Evolutionary conservation across 2,113 vertebrate species (phyloP), one percentile per base, ranked within the genome.

Genomic region (Synodontis membranacea): DNA sequence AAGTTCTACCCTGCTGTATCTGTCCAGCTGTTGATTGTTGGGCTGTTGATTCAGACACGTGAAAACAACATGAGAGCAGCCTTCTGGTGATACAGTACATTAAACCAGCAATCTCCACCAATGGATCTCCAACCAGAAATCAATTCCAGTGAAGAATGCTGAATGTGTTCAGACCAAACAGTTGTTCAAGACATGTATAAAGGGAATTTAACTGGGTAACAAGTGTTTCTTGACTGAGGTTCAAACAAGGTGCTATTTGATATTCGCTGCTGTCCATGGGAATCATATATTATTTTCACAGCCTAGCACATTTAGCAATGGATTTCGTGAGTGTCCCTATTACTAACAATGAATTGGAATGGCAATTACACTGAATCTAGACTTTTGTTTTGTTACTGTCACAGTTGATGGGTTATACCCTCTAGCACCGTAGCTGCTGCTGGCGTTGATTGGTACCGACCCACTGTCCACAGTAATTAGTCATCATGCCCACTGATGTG

Each of bases 231-330:
- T 37, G 66, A 39, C 19, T 68, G 34, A 54, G 68, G 23, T 34
- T 78, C 58, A 81, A 85, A 39, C 31, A 50, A 34, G 19, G 21
- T 46, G 31, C 9, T 66, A 60, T 85, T 79, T 78, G 52, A 82
- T 84, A 82, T 84, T 68, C 12, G 12, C 39, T 46, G 60, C 72
- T 75, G 37, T 68, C 72, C 34, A 50, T 17, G 39, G 28, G 56
- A 84, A 11, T 79, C 42, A 31, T 42, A 1, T 66, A 23, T 6
- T 37, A 34, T 37, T 37, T 66, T 68, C 17, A 42, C 31, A 74
- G 39, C 15, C 42, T 48, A 48, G 12, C 12, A 48, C 25, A n/a
- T 48, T n/a, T 76, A 15, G 37, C 1, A 19, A 70, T 70, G 66
- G 19, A 10, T 11, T 48, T 50, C 15, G 3, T 25, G 70, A 28